A percentile compares a stretch with the other conserved stretches of the same genome.
Conservation (phyloP, 92 coral and sea anemone species). For the Scolanthus callimorphus region DNA sequence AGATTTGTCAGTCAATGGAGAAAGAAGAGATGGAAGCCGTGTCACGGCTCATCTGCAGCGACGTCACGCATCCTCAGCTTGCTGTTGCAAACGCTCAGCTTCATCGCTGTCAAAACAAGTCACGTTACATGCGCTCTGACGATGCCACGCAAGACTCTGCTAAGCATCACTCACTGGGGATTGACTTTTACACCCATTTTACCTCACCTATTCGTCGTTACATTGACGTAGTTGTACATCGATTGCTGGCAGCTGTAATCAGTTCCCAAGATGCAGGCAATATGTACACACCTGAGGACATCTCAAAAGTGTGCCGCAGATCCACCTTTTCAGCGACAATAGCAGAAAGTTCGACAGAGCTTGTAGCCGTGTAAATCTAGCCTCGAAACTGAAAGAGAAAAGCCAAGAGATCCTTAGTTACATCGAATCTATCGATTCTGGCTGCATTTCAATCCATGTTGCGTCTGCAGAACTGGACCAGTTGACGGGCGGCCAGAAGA, state of each 20-base stretch:
- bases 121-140: conserved; percentile 62
- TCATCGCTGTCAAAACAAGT: conserved; percentile 49
- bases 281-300: conserved; percentile 39
- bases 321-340: conserved; percentile 54
- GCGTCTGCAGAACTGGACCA: conserved; percentile 42
- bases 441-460: conserved; percentile 35
- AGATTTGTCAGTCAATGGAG: conserved; percentile 32
- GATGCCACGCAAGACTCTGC: conserved; percentile 20
- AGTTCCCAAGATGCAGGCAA: neutral
- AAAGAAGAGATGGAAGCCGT: conserved; percentile 24
- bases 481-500: conserved; percentile 34
- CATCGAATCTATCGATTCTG: conserved; percentile 51
- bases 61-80: conserved; percentile 70
- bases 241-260: conserved; percentile 34
- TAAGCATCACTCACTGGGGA: conserved; percentile 45
- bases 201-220: conserved; percentile 96
- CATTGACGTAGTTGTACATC: conserved; percentile 85
- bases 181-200: conserved; percentile 68
- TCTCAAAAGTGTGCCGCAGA: conserved; percentile 66
- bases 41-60: conserved; percentile 48
- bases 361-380: conserved; percentile 54
- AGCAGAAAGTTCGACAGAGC: conserved; percentile 54
- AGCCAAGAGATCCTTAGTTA: conserved; percentile 36
- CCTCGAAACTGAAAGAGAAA: conserved; percentile 41
- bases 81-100: conserved; percentile 56